Percentiles rank a stretch among this genome's conserved stretches.
Conservation (phyloP, 2,888 invertebrate genomes). For the Acleris holmiana region DNA sequence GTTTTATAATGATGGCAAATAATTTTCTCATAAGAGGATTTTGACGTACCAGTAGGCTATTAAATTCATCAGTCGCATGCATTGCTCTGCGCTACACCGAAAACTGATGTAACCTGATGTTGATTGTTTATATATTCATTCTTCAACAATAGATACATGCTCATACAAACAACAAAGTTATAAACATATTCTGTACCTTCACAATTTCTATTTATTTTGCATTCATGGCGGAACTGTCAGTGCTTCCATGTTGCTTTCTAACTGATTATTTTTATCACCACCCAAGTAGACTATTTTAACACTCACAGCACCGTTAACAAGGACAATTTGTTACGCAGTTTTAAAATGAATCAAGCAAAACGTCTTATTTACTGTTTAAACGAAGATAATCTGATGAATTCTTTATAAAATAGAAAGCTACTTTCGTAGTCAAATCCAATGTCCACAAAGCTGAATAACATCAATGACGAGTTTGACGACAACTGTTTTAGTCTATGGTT, state of each 20-base stretch:
- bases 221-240: conserved; percentile 86
- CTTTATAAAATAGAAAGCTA: conserved; percentile 71
- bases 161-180: conserved; percentile 44
- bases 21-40: conserved; percentile 21
- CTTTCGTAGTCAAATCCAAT: conserved; percentile 57
- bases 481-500: conserved; percentile 32
- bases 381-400: conserved; percentile 15
- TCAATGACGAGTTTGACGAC: conserved; percentile 37
- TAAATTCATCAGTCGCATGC: conserved; percentile 26
- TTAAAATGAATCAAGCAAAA: not conserved
- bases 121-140: conserved; percentile 37
- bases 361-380: conserved; percentile 12
- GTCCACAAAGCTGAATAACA: conserved; percentile 46
- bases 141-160: conserved; percentile 48
- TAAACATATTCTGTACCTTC: conserved; percentile 60
- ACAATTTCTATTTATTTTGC: conserved; percentile 84
- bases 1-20: conserved; percentile 22
- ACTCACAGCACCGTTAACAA: conserved; percentile 41
- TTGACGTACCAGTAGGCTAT: conserved; percentile 29
- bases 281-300: conserved; percentile 37
- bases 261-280: conserved; percentile 46
- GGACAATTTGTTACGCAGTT: conserved; percentile 14
- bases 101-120: conserved; percentile 39
- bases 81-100: conserved; percentile 12
- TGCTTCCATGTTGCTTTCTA: conserved; percentile 85